Evolutionary conservation across 53 echinoderm and acorn worm species (phyloP), one percentile per base, ranked within the genome.

Genomic region (Hippasteria phrygiana): DNA sequence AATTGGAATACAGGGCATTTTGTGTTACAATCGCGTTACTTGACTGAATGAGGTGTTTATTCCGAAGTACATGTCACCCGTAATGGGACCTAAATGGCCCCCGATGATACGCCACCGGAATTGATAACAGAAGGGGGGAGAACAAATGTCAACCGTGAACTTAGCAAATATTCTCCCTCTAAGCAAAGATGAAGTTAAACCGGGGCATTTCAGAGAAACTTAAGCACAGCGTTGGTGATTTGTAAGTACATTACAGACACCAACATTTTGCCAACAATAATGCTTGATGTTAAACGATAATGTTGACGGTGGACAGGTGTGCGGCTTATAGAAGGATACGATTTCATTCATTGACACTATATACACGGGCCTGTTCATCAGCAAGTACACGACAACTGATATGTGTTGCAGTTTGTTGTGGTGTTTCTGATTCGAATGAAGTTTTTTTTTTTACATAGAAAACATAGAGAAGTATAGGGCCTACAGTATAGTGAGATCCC

Each of bases 21-120:
- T 26, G 43, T 77, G 77, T 77, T 77, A 77, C 77, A 53, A 77
- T 77, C 55, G 55, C 54, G 55, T 78, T 56, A 78, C 78, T 78
- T 26, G 78, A 78, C 35, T 55, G 78, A 59, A 78, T 78, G 32
- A 34, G 65, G 29, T 31, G 33, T 75, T 75, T 75, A 75, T 73
- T 14, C 66, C 20, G 32, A 43, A 82, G 66, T 82, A 63, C 64
- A 43, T 43, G 43, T 82, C 18, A 64, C 64, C 11, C 45, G 66
- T 78, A 36, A 50, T 76, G 59, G n/a, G 59, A 22, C 16, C 59
- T 24, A 17, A 22, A 59, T 17, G 1, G 59, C n/a, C 59, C 17
- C 8, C n/a, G 51, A 51, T 51, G 22, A 20, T 24, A 59, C 22
- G 59, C 59, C 59, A 59, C 59, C 59, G 26, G 20, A 59, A 59